A percentile compares a stretch with the other conserved stretches of the same genome.
Evolutionary conservation across 2,113 vertebrate species (phyloP).

Genomic region (Neolamprologus ventralis): DNA sequence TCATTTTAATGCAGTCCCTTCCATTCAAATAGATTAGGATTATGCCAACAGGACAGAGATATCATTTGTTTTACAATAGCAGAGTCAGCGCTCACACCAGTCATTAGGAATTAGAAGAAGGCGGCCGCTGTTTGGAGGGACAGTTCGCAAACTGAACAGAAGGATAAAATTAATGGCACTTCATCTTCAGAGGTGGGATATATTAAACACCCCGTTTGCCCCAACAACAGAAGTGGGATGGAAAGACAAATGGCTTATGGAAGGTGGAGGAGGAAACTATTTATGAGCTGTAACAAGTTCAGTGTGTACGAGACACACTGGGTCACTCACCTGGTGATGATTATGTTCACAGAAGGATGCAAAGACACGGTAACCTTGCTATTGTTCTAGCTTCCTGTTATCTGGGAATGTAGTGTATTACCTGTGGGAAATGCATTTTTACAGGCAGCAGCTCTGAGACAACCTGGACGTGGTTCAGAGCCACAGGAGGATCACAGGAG

Average conservation of each 20-base stretch:
- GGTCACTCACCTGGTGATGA: conserved; percentile 43
- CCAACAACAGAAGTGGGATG: neutral
- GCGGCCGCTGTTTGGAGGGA: neutral
- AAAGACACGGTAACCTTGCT: conserved; percentile 65
- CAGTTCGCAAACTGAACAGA: conserved; percentile 11
- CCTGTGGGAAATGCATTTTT: conserved; percentile 56
- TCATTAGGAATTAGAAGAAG: conserved; percentile 52
- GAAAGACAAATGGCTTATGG: conserved; percentile 25
- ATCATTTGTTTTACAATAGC: conserved; percentile 66
- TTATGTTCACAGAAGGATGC: conserved; percentile 28
- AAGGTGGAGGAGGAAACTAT: neutral
- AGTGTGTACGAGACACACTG: neutral
- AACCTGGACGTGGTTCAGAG: conserved; percentile 1
- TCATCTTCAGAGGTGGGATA: conserved; percentile 7
- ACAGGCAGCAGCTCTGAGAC: conserved; percentile 10
- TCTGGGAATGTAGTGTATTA: conserved; percentile 27
- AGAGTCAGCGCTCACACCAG: conserved; percentile 49
- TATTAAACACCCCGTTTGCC: neutral
- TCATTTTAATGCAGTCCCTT: conserved; percentile 62
- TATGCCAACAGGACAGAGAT: conserved; percentile 67
- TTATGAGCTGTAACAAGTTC: neutral
- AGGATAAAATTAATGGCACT: conserved; percentile 35
- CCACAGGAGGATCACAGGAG: conserved; percentile 6
- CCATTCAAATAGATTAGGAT: conserved; percentile 68
- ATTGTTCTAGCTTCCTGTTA: conserved; percentile 56